Evolutionary conservation across 1,140 invertebrate species (phyloP), one percentile per base, ranked within the genome.

Genomic region (Colletes latitarsis): DNA sequence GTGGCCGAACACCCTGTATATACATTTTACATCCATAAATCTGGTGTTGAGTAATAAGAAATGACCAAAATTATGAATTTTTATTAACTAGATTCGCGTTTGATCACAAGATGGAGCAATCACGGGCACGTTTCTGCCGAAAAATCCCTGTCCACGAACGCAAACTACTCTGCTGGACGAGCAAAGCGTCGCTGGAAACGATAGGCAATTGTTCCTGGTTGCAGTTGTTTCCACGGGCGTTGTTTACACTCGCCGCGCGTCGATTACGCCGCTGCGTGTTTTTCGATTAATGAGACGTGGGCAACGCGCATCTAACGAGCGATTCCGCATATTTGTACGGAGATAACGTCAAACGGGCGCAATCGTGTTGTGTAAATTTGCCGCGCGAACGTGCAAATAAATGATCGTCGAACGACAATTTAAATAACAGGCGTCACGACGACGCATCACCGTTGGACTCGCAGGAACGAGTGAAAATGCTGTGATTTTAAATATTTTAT

Each of bases 241-340:
- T 79, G 77, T 64, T 79, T 79, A 68, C 70, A 15, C 55, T 43
- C 69, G 60, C 15, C 60, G 17, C 14, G 76, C 68, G 46, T 71
- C 76, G 46, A 77, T 77, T 67, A 17, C 41, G 57, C 30, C 19
- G 70, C 41, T 46, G 70, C 77, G 39, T 73, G 77, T 79, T 79
- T 73, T 73, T 79, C 77, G 77, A 79, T 63, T 77, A 79, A 79
- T 79, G 77, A 79, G 72, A 79, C 77, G 17, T 10, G 46, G 14
- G 9, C 17, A 8, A 9, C 15, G 9, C 19, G 64, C 53, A 39
- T 19, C 14, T 41, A 57, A 63, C 68, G 39, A 60, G 15, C 19
- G 77, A 79, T 73, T 73, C 60, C 77, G 21, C 77, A 79, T 79
- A 73, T 79, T 79, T 79, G 77, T 64, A 73, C 60, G 58, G 17